A percentile compares a stretch with the other conserved stretches of the same genome.
These are phyloP conservation scores for Nasonia giraulti DNA, from an alignment of 1,140 invertebrate species.

Conservation along the genomic window DNA sequence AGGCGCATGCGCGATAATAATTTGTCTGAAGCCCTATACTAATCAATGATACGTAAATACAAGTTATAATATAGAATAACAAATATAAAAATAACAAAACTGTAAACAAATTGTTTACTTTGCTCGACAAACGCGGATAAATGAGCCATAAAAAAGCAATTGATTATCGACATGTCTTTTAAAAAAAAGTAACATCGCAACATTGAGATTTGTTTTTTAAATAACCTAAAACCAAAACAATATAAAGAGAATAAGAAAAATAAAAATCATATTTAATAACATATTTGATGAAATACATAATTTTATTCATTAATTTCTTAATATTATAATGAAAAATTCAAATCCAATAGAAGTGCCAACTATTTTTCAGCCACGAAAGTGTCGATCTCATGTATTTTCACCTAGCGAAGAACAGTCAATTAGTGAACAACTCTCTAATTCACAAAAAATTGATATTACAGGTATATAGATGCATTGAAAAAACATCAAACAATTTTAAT, in stretches of 20 bases:
- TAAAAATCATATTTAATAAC: neutral
- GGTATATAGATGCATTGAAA: neutral
- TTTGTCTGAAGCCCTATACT: neutral
- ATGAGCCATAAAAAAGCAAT: neutral
- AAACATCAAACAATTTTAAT: neutral
- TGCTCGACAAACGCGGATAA: neutral
- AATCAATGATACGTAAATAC: constrained; percentile 13
- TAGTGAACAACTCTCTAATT: constrained; percentile 50
- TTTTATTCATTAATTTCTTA: neutral
- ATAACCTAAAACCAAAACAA: no score
- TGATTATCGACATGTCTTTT: neutral
- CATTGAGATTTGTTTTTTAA: no score
- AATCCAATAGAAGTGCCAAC: constrained; percentile 70
- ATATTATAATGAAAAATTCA: constrained; percentile 19
- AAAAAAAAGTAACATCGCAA: neutral
- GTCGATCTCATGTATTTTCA: constrained; percentile 71
- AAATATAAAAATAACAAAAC: neutral
- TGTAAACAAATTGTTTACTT: neutral
- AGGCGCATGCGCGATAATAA: neutral
- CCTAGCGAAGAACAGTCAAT: constrained; percentile 66
- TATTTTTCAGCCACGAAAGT: constrained; percentile 76
- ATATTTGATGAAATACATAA: neutral
- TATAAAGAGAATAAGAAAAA: no score
- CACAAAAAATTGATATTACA: constrained; percentile 31
- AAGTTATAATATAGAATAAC: neutral